phyloP scores from a whole-genome alignment of 2,797 vertebrate genomes.

The Diceros bicornis region DNA sequence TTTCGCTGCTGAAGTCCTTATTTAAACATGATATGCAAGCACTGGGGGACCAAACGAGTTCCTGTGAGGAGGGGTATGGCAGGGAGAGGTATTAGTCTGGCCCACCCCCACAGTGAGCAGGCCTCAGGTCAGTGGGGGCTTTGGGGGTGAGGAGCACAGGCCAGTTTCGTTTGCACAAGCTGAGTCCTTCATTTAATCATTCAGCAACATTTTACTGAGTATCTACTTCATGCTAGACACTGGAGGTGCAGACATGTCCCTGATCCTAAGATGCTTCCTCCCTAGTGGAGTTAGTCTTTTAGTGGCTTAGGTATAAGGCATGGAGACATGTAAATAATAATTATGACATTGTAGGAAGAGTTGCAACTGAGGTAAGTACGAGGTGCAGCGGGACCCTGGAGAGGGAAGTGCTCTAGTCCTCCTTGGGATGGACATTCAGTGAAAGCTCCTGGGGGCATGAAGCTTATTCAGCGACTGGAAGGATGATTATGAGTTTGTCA shows the following conservation, averaged over 20 bases:
- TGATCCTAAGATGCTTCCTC: background rate
- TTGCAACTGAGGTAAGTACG: background rate
- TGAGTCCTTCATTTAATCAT: background rate
- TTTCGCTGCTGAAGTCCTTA: conserved; percentile 32
- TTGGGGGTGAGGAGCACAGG: background rate
- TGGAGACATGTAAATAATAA: background rate
- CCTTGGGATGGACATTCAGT: background rate
- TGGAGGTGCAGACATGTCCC: background rate
- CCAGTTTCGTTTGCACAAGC: background rate
- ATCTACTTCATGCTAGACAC: background rate
- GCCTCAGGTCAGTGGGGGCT: background rate
- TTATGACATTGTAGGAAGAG: background rate
- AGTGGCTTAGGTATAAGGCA: background rate
- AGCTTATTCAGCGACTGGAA: background rate
- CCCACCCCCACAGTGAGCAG: background rate
- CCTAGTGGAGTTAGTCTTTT: background rate
- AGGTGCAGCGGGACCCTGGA: background rate
- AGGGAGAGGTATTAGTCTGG: background rate
- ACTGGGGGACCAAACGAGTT: background rate
- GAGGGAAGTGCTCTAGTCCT: background rate
- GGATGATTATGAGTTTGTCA: background rate
- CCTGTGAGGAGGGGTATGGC: background rate
- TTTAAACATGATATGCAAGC: conserved; percentile 10
- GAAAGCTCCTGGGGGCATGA: background rate
- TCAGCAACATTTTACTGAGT: background rate